Evolutionary conservation across 2,113 vertebrate species (phyloP), one percentile per base, ranked within the genome.

Genomic region (Motacilla alba): DNA sequence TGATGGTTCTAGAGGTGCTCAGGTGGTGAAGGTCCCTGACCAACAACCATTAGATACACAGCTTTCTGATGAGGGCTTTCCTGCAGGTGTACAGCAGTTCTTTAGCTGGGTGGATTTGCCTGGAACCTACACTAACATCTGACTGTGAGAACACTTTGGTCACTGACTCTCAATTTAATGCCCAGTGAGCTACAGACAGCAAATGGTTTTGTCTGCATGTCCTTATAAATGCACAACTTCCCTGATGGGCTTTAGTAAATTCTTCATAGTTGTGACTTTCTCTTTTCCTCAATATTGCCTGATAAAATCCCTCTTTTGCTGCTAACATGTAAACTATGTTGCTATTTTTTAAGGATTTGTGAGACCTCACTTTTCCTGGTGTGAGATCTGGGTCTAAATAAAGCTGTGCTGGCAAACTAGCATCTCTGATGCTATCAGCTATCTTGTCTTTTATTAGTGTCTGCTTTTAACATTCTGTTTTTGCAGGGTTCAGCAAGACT

Each of bases 321-420:
- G 47, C 44, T 91, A 89, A 73, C 70, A 41, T 56, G 30, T 82
- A 91, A 94, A 72, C 33, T 28, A 15, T n/a, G 56, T 68, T 83
- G 66, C 92, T 87, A 85, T 94, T 91, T 96, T 94, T 87, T 87
- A 91, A 82, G 78, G 70, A 31, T 94, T 87, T 3, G 0, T 94
- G 93, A 87, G 84, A 94, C 84, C 81, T 94, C 62, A 62, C 85
- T 88, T 79, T 79, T 96, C 58, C 26, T 85, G 74, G 74, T 62
- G 79, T 92, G 89, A 94, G 50, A 80, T 76, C 72, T 92, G 28
- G 44, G 18, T 87, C 85, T 95, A 96, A 85, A 88, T 91, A 93
- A 94, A 96, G 89, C 70, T 87, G 58, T 93, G 52, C 73, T 91
- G 81, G 58, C 74, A 94, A 94, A 62, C 46, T 68, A 46, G 53